Conservation (phyloP, 2,888 invertebrate genomes). For the Drosophila paranaensis region DNA sequence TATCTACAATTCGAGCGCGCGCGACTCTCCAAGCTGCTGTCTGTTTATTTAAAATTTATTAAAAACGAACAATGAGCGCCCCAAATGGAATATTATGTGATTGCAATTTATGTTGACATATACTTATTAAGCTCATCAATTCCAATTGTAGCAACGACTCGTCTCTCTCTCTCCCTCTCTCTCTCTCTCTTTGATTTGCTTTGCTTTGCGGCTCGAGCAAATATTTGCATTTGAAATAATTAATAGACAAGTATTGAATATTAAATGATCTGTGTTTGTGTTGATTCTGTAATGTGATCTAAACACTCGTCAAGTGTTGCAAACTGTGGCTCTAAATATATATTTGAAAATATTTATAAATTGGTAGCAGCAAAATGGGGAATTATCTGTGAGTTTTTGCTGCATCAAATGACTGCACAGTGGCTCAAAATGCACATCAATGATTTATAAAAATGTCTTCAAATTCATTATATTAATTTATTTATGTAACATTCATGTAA, state of each 20-base stretch:
- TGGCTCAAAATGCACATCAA: too few relatives aligned
- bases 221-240: conserved; percentile 76
- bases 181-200: conserved; percentile 14
- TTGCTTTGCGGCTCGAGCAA: conserved; percentile 48
- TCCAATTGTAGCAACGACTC: conserved; percentile 28
- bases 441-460: too few relatives aligned
- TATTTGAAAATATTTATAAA: too few relatives aligned
- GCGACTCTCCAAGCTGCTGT: conserved; percentile 38
- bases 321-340: conserved; percentile 9
- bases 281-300: conserved; percentile 9
- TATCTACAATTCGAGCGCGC: conserved; percentile 44
- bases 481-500: too few relatives aligned
- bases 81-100: conserved; percentile 68
- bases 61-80: conserved; percentile 52
- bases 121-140: conserved; percentile 80
- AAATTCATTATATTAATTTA: too few relatives aligned
- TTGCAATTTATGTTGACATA: conserved; percentile 77
- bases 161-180: not conserved
- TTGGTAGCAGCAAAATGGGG: not conserved
- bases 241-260: conserved; percentile 72
- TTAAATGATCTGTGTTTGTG: conserved; percentile 29
- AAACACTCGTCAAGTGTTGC: conserved; percentile 24
- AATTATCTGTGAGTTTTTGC: not conserved
- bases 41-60: conserved; percentile 79
- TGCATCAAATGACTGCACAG: too few relatives aligned